Evolutionary conservation across 1,140 invertebrate species (phyloP), one percentile per base, ranked within the genome.

Genomic region (Ylistrum balloti): DNA sequence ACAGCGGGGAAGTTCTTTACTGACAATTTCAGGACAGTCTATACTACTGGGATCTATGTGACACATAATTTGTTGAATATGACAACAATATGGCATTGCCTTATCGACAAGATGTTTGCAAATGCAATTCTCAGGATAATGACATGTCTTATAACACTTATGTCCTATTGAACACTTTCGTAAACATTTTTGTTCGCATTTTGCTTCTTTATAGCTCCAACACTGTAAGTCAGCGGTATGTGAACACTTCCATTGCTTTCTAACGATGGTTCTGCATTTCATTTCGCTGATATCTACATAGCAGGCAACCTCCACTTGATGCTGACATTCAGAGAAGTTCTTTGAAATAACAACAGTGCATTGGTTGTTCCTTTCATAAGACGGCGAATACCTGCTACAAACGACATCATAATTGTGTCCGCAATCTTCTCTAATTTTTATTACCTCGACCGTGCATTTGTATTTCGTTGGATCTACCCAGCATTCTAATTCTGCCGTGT

Each of bases 91-190:
- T 32, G 89, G 88, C 32, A 94, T 90, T 28, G 33, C 28, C 35
- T 91, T 93, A 34, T 56, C 33, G 0, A 90, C 33, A 33, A n/a
- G 32, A 11, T 74, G 17, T 0, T 85, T 86, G 88, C 94, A 95
- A 11, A 9, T 74, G 56, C 56, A 74, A 22, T 28, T 1, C 56
- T n/a, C 56, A 28, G 56, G 56, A 28, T 74, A 74, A 74, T 74
- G 56, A 11, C 56, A 74, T 1, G 2, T n/a, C 28, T 11, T 74
- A n/a, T 28, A 7, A 28, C 56, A 74, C 1, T 3, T 28, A 11
- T 74, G 56, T 74, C 56, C 56, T 0, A 1, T 1, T 1, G 56
- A 28, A 74, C 56, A 74, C n/a, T 28, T n/a, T 74, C 28, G 22
- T 7, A 74, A 74, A n/a, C 56, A 74, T 11, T 74, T 74, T 17